These are phyloP conservation scores for Phortica variegata DNA, from an alignment of 1,140 invertebrate genomes.

Conservation along the genomic window DNA sequence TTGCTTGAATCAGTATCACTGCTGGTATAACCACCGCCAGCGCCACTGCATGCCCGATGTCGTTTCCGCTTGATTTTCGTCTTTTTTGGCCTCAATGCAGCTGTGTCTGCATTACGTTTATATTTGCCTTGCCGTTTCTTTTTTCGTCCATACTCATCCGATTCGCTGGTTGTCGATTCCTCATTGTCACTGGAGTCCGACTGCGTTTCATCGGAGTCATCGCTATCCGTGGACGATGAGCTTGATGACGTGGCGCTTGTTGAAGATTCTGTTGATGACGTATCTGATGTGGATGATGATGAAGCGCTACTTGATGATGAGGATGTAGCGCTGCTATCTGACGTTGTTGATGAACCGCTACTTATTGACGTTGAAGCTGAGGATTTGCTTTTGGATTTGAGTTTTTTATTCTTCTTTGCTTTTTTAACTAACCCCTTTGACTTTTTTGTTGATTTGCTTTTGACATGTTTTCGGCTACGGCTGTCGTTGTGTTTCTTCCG, in stretches of 20 bases:
- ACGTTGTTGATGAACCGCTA: slow-evolving; percentile 22
- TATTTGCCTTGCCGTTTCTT: slow-evolving; percentile 51
- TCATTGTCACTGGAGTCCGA: slow-evolving; percentile 53
- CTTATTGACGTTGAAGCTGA: slow-evolving; percentile 17
- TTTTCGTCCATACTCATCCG: slow-evolving; percentile 49
- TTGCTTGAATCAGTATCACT: slow-evolving; percentile 9
- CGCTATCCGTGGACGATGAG: slow-evolving; percentile 20
- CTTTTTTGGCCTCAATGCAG: slow-evolving; percentile 42
- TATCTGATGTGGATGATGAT: slow-evolving; percentile 6
- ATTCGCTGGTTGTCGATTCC: slow-evolving; percentile 49
- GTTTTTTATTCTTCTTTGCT: slow-evolving; percentile 28
- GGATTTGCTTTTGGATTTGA: slow-evolving; percentile 19
- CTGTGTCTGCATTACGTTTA: slow-evolving; percentile 45
- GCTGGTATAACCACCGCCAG: slow-evolving; percentile 18
- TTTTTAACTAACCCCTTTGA: slow-evolving; percentile 5
- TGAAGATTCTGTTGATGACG: slow-evolving; percentile 13
- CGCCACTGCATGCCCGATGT: slow-evolving; percentile 27
- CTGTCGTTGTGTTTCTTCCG: slow-evolving; percentile 3
- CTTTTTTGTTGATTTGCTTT: slow-evolving; percentile 17
- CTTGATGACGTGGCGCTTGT: slow-evolving; percentile 7
- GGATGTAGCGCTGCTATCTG: slow-evolving; percentile 4
- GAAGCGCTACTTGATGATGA: slow-evolving; percentile 16
- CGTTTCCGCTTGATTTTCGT: slow-evolving; percentile 46
- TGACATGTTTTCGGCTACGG: slow-evolving; percentile 17
- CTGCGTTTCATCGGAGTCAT: slow-evolving; percentile 8